phyloP scores from a whole-genome alignment of 1,140 invertebrate species.

The Portunus trituberculatus region DNA sequence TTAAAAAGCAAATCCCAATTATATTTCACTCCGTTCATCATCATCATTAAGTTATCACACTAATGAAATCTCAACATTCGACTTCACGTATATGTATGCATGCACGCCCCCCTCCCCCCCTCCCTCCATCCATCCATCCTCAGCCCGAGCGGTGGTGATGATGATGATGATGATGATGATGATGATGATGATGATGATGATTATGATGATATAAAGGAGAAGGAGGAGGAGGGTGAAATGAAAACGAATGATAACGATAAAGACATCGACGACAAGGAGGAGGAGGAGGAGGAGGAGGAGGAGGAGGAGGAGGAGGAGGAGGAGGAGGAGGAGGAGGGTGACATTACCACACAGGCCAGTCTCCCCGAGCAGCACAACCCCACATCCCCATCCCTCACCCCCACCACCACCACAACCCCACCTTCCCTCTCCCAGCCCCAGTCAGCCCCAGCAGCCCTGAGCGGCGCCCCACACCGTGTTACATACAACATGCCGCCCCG shows the following conservation, averaged over 20 bases:
- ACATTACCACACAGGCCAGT: not conserved
- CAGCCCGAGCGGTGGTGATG: too few species aligned
- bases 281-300: conserved; percentile 34
- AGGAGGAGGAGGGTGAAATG: too few species aligned
- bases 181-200: too few species aligned
- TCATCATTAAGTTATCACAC: not conserved
- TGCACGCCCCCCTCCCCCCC: too few species aligned
- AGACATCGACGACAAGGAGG: not conserved
- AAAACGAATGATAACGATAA: too few species aligned
- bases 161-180: too few species aligned
- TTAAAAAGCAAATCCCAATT: not conserved
- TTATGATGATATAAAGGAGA: too few species aligned
- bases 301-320: conserved; percentile 38
- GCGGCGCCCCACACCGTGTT: too few species aligned
- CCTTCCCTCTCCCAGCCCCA: not conserved
- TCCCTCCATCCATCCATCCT: too few species aligned
- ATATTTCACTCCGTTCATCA: not conserved
- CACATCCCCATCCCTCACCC: not conserved
- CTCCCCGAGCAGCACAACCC: not conserved
- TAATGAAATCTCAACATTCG: not conserved
- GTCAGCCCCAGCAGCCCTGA: too few species aligned
- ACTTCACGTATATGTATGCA: too few species aligned
- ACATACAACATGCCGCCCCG: not conserved
- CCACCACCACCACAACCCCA: not conserved
- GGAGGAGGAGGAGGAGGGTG: not conserved